These are phyloP conservation scores for Hydroisotoma schaefferi DNA, from an alignment of 2,888 invertebrate species.

Conservation along the genomic window DNA sequence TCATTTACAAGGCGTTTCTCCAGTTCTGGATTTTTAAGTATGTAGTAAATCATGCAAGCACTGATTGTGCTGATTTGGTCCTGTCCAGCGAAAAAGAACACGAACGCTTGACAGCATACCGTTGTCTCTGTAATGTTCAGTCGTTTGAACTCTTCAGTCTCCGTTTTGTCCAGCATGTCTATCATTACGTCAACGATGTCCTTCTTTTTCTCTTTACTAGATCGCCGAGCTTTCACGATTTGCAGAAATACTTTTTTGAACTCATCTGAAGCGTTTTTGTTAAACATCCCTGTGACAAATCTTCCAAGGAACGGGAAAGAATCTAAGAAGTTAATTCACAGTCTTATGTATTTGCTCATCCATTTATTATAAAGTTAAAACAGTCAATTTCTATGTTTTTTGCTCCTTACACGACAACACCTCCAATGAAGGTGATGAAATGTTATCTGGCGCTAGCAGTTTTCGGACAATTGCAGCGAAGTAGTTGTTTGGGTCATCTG, in stretches of 20 bases:
- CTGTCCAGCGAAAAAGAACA: conserved; percentile 40
- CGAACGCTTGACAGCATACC: conserved; percentile 33
- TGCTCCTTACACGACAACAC: conserved; percentile 17
- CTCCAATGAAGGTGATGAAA: neutral
- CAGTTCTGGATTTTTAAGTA: conserved; percentile 30
- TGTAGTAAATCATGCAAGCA: conserved; percentile 26
- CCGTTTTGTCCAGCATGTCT: conserved; percentile 23
- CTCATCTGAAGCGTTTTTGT: conserved; percentile 7
- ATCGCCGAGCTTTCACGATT: conserved; percentile 22
- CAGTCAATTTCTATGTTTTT: too few species aligned
- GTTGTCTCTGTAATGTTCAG: conserved; percentile 34
- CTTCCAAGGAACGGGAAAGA: conserved; percentile 33
- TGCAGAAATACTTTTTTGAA: conserved; percentile 22
- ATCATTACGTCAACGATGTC: conserved; percentile 28
- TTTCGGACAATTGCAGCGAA: conserved; percentile 25
- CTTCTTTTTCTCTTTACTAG: conserved; percentile 18
- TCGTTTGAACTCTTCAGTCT: conserved; percentile 36
- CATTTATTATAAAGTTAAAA: too few species aligned
- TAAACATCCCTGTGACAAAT: conserved; percentile 12
- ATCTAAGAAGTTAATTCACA: too few species aligned
- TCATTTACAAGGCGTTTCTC: conserved; percentile 33
- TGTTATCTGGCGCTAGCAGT: neutral
- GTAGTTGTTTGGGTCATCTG: conserved; percentile 10
- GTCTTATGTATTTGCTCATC: too few species aligned
- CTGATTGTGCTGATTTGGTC: conserved; percentile 39